A percentile compares a stretch with the other conserved stretches of the same genome.
These are phyloP conservation scores for Cuculus canorus DNA, from an alignment of 2,797 vertebrate species.

Conservation along the genomic window DNA sequence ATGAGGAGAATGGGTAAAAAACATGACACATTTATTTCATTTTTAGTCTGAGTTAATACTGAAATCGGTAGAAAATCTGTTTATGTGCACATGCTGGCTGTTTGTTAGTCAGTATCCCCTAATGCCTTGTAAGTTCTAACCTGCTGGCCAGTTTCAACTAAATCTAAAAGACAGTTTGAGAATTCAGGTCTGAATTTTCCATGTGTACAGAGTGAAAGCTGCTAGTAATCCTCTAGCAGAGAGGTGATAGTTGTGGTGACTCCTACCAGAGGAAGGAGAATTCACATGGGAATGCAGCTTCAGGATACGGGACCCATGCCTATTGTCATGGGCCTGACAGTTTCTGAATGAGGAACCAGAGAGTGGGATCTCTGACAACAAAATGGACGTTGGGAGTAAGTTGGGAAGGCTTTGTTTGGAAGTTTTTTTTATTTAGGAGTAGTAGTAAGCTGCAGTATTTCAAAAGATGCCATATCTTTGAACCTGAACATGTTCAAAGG, in stretches of 20 bases:
- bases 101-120: not conserved
- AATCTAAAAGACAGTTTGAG: not conserved
- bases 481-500: not conserved
- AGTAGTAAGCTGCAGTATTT: not conserved
- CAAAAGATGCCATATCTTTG: not conserved
- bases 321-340: not conserved
- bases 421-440: not conserved
- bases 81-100: fast-evolving
- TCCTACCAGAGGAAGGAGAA: not conserved
- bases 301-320: fast-evolving
- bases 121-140: not conserved
- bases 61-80: not conserved
- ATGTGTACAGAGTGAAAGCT: not conserved
- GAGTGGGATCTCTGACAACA: not conserved
- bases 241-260: fast-evolving
- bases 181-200: not conserved
- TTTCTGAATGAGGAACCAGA: not conserved
- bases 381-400: not conserved
- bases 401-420: not conserved
- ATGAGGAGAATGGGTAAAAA: not conserved
- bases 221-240: not conserved
- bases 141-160: not conserved
- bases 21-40: not conserved
- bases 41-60: not conserved
- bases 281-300: not conserved